Conservation (phyloP, 2,888 invertebrate species). For the Pocota personata region DNA sequence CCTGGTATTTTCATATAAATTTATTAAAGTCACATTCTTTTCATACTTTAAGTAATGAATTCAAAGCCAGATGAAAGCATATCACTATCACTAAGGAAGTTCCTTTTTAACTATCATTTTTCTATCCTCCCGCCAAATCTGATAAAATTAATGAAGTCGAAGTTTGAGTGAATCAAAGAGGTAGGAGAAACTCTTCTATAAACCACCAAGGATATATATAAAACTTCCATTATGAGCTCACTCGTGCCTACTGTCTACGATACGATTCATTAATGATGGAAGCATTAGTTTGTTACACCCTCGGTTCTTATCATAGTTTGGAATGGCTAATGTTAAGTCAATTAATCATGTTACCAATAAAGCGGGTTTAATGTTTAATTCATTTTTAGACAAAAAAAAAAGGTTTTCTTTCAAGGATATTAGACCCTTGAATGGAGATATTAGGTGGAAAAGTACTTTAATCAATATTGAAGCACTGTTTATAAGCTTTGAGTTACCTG, state of each 20-base stretch:
- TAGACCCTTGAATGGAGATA: not conserved
- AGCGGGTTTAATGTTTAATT: conserved; percentile 5
- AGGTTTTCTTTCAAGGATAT: not conserved
- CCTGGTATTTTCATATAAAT: not conserved
- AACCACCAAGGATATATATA: not conserved
- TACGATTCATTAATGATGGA: not conserved
- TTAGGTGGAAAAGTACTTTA: not conserved
- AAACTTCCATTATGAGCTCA: not conserved
- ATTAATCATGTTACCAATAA: conserved; percentile 10
- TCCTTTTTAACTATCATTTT: not conserved
- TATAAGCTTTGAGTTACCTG: too few species aligned
- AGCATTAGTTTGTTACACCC: not conserved
- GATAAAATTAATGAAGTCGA: not conserved
- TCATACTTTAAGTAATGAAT: not conserved
- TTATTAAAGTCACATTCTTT: not conserved
- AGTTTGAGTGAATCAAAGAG: not conserved
- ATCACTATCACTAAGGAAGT: not conserved
- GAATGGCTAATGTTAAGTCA: not conserved
- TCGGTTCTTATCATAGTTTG: not conserved
- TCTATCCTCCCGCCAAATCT: not conserved
- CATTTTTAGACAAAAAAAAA: not conserved
- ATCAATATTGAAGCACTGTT: too few species aligned
- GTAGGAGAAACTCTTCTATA: not conserved
- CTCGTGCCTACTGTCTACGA: not conserved
- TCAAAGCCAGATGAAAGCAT: not conserved